Percentiles rank a stretch among this genome's conserved stretches.
phyloP scores from a whole-genome alignment of 1,140 invertebrate species.

The Eueides isabella region DNA sequence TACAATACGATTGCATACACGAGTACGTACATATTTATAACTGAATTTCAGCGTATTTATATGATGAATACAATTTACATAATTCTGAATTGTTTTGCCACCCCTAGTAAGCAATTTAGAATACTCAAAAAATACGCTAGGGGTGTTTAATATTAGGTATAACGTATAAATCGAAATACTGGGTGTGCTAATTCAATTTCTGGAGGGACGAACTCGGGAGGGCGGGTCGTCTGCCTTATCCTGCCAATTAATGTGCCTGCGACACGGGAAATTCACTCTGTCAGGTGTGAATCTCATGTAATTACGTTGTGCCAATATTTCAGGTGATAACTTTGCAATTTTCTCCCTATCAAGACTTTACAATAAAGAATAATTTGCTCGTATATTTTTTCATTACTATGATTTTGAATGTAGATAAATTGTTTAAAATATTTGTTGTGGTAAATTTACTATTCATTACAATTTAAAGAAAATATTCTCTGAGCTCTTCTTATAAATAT shows the following conservation, averaged over 20 bases:
- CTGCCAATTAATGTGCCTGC: constrained; percentile 51
- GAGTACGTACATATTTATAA: not conserved
- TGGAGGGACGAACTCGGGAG: constrained; percentile 51
- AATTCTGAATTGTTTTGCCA: not conserved
- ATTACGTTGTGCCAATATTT: constrained; percentile 27
- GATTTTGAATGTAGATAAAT: not conserved
- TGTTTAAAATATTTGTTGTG: too few species aligned
- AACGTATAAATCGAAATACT: constrained; percentile 68
- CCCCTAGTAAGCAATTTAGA: not conserved
- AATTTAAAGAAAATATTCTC: too few species aligned
- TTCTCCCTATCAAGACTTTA: not conserved
- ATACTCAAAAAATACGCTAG: constrained; percentile 10
- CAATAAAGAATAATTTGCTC: not conserved
- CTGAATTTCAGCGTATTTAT: not conserved
- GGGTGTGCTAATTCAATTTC: constrained; percentile 66
- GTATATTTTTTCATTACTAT: not conserved
- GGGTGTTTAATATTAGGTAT: constrained; percentile 51
- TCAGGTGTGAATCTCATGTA: constrained; percentile 42
- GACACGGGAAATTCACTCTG: constrained; percentile 50
- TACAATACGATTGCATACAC: not conserved
- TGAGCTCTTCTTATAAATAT: too few species aligned
- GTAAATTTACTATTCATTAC: too few species aligned
- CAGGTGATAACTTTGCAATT: constrained; percentile 14
- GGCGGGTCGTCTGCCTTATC: constrained; percentile 55
- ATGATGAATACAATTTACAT: not conserved